Base-by-base conservation (phyloP, 92 coral and sea anemone species). In the Paragorgia papillata region DNA sequence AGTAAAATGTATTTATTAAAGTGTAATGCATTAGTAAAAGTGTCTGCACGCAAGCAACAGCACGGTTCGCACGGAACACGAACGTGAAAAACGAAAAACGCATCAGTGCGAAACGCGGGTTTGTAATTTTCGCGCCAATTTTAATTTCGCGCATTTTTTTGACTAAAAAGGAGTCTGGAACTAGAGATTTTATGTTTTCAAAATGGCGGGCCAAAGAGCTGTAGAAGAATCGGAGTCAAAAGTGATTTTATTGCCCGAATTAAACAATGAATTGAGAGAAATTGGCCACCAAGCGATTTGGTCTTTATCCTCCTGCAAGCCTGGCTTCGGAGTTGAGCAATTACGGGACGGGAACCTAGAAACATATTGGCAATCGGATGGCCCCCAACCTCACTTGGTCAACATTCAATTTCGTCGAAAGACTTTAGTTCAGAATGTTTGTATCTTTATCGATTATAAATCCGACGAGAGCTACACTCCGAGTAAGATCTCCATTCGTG, bases 331-430 rank as follows among this genome's bases (percentile, higher is more conserved):
- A 9, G 90, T 94, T 49, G 98, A 94, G 60, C 98, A 94, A 56
- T 43, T 94, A 51, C 87, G 98, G 0, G 98, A 94, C 61, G 98
- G 97, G 67, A 94, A 94, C 81, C 50, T 94, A 2, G 98, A 94
- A 48, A 91, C 98, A 0, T 94, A 94, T 62, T 94, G 98, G 98
- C 98, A 94, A 73, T 91, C 97, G n/a, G 98, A 94, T 79, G 98
- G 98, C 1, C 97, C 98, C 0, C 98, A 94, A 71, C 98, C 98
- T 1, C 98, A 94, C 63, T 84, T 91, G 50, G 89, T 94, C n/a
- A 94, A 89, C 80, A 87, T 94, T 50, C 97, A 94, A 49, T 94
- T 94, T 79, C 89, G 92, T 0, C 92, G 98, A 13, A 94, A 94
- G 57, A 94, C 98, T 41, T 88, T 96, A 8, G 86, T 94, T 25